These are phyloP conservation scores for Parthenolecanium corni DNA, from an alignment of 2,888 invertebrate species.

Conservation along the genomic window DNA sequence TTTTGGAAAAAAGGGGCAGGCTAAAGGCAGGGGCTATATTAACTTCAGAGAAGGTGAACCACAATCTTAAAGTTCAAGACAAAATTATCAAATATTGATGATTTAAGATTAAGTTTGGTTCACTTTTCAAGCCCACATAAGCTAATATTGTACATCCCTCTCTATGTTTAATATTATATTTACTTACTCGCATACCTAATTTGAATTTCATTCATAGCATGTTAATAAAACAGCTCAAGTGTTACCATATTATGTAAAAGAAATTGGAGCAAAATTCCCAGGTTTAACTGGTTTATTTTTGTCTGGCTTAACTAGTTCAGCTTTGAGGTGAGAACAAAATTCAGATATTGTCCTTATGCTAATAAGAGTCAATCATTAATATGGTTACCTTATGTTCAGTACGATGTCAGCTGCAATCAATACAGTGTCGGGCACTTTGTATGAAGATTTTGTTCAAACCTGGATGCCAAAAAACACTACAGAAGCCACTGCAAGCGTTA, in stretches of 20 bases:
- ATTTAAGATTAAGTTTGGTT: too few species aligned
- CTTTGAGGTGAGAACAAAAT: slow-evolving; percentile 44
- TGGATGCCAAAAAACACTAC: slow-evolving; percentile 53
- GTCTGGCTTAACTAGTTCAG: slow-evolving; percentile 61
- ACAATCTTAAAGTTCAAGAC: too few species aligned
- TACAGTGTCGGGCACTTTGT: slow-evolving; percentile 66
- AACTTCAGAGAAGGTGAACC: too few species aligned
- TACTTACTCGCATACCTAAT: too few species aligned
- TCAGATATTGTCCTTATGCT: neutral
- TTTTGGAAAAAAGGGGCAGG: too few species aligned
- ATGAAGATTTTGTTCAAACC: slow-evolving; percentile 60
- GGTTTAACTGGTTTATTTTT: slow-evolving; percentile 64
- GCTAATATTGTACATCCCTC: too few species aligned
- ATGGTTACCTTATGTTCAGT: slow-evolving; percentile 41
- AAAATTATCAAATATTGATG: too few species aligned
- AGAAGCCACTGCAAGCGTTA: slow-evolving; percentile 48
- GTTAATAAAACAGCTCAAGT: slow-evolving; percentile 42
- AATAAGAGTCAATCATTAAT: neutral
- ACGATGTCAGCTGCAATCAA: slow-evolving; percentile 69
- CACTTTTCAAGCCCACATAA: too few species aligned
- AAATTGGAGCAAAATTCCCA: slow-evolving; percentile 50
- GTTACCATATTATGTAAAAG: slow-evolving; percentile 60
- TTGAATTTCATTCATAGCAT: too few species aligned
- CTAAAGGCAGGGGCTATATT: too few species aligned
- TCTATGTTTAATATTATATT: too few species aligned